Evolutionary conservation across 2,797 vertebrate genomes (phyloP), one percentile per base, ranked within the genome.

Genomic region (Xiphorhynchus erythropygius): DNA sequence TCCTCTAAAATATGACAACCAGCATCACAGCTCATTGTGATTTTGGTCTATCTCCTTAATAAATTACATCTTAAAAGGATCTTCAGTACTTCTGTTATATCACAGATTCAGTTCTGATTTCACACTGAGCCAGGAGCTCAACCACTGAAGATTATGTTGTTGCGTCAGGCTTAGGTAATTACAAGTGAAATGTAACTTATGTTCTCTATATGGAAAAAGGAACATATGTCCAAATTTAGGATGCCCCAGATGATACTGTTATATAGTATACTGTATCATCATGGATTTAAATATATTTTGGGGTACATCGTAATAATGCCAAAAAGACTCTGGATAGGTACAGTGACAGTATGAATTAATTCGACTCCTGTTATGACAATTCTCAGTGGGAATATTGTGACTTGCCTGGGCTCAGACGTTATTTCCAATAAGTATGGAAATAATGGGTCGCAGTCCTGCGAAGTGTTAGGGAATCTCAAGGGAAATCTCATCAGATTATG

Each of bases 381-480:
- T 96, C 85, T 87, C 95, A 59, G 41, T 95, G 95, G 94, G 95
- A 96, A 96, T 95, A 92, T 56, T 77, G 56, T 93, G 67, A 62
- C 50, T 97, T 96, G 85, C 53, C 92, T 96, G 96, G 95, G 83
- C 95, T 95, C 93, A 95, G 87, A 95, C 39, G 50, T 96, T 96
- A 67, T 97, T 98, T 98, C 94, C 96, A 97, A 94, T 98, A 98
- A 98, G 97, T 96, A 97, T 97, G 97, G 97, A 97, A 98, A 97
- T 98, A 94, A 96, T 94, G 94, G 90, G 96, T 97, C 87, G 73
- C 78, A 57, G 68, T 91, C 60, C 93, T 93, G 86, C 76, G 81
- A 41, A 87, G 90, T 86, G 83, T 85, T 94, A 74, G 91, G 85
- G 75, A 90, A 84, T 96, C 97, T 97, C 97, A 16, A 81, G 96